phyloP scores from a whole-genome alignment of 1,140 invertebrate genomes.

The Papilio glaucus region DNA sequence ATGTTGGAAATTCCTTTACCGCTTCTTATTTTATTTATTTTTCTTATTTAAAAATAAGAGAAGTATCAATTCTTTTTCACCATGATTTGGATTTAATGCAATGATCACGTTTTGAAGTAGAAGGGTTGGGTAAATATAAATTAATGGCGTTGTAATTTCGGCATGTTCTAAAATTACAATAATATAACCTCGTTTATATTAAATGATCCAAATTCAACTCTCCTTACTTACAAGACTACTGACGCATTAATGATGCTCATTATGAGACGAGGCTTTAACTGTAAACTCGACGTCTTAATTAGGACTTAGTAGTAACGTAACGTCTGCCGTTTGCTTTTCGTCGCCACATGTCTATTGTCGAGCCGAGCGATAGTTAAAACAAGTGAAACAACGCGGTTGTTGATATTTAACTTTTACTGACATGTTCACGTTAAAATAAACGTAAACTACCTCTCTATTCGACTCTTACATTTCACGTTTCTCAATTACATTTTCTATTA shows the following conservation, averaged over 20 bases:
- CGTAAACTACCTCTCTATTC: not conserved
- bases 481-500: not conserved
- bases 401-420: constrained; percentile 25
- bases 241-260: constrained; percentile 27
- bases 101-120: no score
- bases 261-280: constrained; percentile 19
- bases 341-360: constrained; percentile 35
- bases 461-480: not conserved
- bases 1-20: no score
- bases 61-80: no score
- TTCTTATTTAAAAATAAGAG: no score
- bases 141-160: no score
- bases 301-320: constrained; percentile 19
- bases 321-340: constrained; percentile 25
- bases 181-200: not conserved
- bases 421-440: constrained; percentile 32
- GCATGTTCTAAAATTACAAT: no score
- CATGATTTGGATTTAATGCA: no score
- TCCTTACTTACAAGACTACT: constrained; percentile 1
- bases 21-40: no score
- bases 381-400: constrained; percentile 31
- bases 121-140: no score
- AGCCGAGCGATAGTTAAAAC: constrained; percentile 28
- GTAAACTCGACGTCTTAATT: constrained; percentile 33
- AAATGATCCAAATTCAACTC: constrained; percentile 9